Base-by-base conservation (phyloP, 2,888 invertebrate species). In the Endomychus coccineus region DNA sequence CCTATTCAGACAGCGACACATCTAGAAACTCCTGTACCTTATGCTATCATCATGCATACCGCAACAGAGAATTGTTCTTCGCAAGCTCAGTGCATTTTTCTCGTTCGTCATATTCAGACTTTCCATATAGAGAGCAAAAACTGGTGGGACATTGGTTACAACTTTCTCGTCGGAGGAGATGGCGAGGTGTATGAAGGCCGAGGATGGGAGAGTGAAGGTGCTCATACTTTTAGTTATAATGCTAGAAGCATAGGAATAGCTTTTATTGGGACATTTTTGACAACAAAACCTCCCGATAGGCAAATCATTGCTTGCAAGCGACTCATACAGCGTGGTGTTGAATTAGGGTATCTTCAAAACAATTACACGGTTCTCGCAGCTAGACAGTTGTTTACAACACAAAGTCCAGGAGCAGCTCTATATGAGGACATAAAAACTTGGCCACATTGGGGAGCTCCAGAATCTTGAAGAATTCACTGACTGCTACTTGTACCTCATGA, bases 141-240 rank as follows among this genome's bases (percentile, higher is more conserved):
- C 0, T 80, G 78, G 71, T 70, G 67, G 39, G 86, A 86, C 54
- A 83, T 85, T 4, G 78, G 70, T 0, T 87, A 83, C 58, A 88
- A 83, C 56, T 89, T 85, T 49, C 62, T 88, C 2, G 74, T 88
- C 2, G 87, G 84, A 1, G 85, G 84, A 3, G 85, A 86, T 54
- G 86, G 85, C 0, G 70, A 74, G 2, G 79, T 77, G 0, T 86
- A 84, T 57, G 74, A 72, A 45, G 85, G 82, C 0, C 74, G 85
- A 3, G 82, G 83, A 1, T 88, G 87, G 87, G 74, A 78, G 45
- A 61, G 64, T 39, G 67, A 75, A 25, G 87, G 86, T 0, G 80
- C 85, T 0, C 85, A 86, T 52, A 74, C 83, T 0, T 70, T 71
- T 24, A 71, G 77, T 25, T 83, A 75, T 55, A 84, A 85, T 56